Conservation (phyloP, 2,888 invertebrate genomes). For the Andrena minutula region DNA sequence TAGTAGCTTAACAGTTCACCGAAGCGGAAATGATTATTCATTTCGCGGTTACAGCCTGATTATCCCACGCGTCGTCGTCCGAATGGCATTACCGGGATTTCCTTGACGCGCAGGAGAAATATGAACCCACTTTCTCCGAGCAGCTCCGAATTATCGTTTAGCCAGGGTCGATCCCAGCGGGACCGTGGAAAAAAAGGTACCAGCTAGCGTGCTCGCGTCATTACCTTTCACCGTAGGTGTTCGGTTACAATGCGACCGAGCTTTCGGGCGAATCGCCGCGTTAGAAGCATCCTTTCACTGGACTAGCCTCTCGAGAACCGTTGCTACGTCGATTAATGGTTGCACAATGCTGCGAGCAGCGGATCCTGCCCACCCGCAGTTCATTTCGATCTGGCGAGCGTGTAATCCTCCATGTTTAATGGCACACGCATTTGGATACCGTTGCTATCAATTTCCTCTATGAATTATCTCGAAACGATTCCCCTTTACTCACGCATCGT, state of each 20-base stretch:
- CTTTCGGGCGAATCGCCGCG: slow-evolving; percentile 48
- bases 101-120: not conserved
- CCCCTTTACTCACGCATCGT: too few species aligned
- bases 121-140: slow-evolving; percentile 34
- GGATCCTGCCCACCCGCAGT: not conserved
- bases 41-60: not conserved
- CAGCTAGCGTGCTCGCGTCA: slow-evolving; percentile 34
- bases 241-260: slow-evolving; percentile 57
- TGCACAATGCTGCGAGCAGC: slow-evolving; percentile 38
- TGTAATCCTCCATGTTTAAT: not conserved
- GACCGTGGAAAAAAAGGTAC: slow-evolving; percentile 13
- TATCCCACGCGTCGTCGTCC: not conserved
- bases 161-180: slow-evolving; percentile 21
- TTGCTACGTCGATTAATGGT: slow-evolving; percentile 39
- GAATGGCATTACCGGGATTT: slow-evolving; percentile 10
- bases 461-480: not conserved
- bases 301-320: slow-evolving; percentile 40
- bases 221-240: slow-evolving; percentile 65
- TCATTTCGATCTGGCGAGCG: not conserved
- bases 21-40: not conserved
- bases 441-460: not conserved
- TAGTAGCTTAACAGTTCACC: not conserved
- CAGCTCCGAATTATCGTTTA: slow-evolving; percentile 35
- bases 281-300: slow-evolving; percentile 67
- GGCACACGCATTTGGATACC: not conserved